A percentile compares a stretch with the other conserved stretches of the same genome.
Evolutionary conservation across 2,113 vertebrate genomes (phyloP).

Genomic region (Bubo blakistoni): DNA sequence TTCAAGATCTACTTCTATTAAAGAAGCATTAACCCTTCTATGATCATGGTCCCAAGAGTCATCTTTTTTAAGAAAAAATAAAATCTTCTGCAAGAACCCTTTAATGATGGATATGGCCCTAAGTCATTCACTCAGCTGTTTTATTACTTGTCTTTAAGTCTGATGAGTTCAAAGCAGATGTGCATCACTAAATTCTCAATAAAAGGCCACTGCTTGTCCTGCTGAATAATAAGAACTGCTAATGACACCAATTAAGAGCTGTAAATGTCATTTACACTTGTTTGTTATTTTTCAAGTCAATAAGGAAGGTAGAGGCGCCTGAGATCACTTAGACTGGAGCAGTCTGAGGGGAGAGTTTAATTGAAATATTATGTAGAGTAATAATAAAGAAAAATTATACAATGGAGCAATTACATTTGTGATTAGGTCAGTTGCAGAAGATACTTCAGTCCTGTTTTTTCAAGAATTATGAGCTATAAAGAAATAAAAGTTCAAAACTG

Average conservation of each 20-base stretch:
- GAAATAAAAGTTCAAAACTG: not conserved
- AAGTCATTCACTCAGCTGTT: slow-evolving; percentile 71
- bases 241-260: slow-evolving; percentile 77
- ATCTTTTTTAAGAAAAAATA: not conserved
- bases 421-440: not conserved
- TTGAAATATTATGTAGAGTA: slow-evolving; percentile 30
- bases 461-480: not conserved
- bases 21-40: not conserved
- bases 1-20: not conserved
- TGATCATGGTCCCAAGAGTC: not conserved
- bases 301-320: slow-evolving; percentile 62
- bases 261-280: slow-evolving; percentile 77
- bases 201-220: slow-evolving; percentile 76
- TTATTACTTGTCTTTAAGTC: slow-evolving; percentile 76
- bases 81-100: slow-evolving; percentile 21
- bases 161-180: slow-evolving; percentile 73
- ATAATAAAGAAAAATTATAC: not conserved
- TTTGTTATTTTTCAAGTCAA: slow-evolving; percentile 79
- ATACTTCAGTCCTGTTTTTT: not conserved
- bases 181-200: slow-evolving; percentile 74
- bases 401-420: slow-evolving; percentile 4
- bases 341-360: slow-evolving; percentile 52
- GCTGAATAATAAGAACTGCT: slow-evolving; percentile 74
- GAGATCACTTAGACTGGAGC: slow-evolving; percentile 57
- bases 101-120: slow-evolving; percentile 61